phyloP scores from a whole-genome alignment of 2,797 vertebrate species.

The Enteromius radiatus region DNA sequence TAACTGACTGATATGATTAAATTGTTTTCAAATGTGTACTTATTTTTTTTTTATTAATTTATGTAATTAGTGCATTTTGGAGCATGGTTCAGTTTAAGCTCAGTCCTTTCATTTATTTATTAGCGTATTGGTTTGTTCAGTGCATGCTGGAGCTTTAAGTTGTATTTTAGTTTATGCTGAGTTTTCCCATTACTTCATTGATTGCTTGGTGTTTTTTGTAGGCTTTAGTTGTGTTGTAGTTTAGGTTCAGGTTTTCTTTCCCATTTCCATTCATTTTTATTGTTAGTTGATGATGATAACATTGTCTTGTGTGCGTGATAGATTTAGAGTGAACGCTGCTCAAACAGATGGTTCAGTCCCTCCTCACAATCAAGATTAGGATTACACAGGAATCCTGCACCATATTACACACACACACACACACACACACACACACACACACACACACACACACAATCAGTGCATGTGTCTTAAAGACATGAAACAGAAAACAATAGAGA shows the following conservation, averaged over 20 bases:
- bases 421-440: background rate
- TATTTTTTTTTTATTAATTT: background rate
- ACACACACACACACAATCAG: background rate
- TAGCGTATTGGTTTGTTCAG: too few species aligned
- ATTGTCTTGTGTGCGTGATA: background rate
- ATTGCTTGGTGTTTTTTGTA: background rate
- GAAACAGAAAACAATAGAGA: background rate
- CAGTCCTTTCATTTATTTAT: background rate
- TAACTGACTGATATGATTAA: background rate
- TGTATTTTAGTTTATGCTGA: background rate
- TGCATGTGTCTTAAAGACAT: background rate
- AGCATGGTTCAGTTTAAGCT: background rate
- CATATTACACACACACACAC: background rate
- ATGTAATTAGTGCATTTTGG: background rate
- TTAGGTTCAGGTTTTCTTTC: background rate
- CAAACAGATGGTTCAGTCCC: slow-evolving; percentile 74
- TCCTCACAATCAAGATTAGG: slow-evolving; percentile 78
- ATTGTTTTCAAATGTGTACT: background rate
- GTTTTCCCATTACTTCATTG: background rate
- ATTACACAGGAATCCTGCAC: slow-evolving; percentile 61
- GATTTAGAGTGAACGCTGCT: slow-evolving; percentile 50
- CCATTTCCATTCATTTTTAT: background rate
- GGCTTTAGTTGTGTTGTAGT: background rate
- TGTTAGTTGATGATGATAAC: background rate
- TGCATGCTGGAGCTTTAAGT: background rate